A percentile compares a stretch with the other conserved stretches of the same genome.
phyloP scores from a whole-genome alignment of 2,797 vertebrate genomes.

The Coranthus polyacanthus region DNA sequence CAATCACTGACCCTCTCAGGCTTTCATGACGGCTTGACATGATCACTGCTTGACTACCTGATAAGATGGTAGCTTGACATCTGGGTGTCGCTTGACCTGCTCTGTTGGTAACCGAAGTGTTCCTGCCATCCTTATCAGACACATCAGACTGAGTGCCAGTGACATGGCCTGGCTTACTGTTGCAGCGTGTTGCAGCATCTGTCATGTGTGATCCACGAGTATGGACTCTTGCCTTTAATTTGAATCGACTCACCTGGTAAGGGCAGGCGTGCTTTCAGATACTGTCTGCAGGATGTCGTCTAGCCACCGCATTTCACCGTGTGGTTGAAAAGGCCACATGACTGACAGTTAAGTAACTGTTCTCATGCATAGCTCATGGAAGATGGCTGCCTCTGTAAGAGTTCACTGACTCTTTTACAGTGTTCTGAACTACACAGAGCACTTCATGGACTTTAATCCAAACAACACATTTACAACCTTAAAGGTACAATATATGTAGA shows the following conservation, averaged over 20 bases:
- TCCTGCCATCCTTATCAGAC: constrained; percentile 75
- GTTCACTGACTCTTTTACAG: too few species aligned
- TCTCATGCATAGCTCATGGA: constrained; percentile 11
- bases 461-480: too few species aligned
- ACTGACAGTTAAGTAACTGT: constrained; percentile 42
- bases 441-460: too few species aligned
- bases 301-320: constrained; percentile 13
- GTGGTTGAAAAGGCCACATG: constrained; percentile 31
- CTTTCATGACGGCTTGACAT: constrained; percentile 50
- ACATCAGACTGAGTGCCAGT: constrained; percentile 41
- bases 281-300: constrained; percentile 32
- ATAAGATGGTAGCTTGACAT: constrained; percentile 87
- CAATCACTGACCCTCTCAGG: constrained; percentile 25
- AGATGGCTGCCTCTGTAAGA: constrained; percentile 10
- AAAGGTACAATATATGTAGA: too few species aligned
- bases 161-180: constrained; percentile 65
- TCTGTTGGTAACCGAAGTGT: constrained; percentile 77
- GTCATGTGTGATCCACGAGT: constrained; percentile 43
- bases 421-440: too few species aligned
- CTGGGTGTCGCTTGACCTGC: constrained; percentile 88
- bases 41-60: constrained; percentile 77
- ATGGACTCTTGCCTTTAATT: constrained; percentile 22
- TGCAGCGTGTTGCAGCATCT: constrained; percentile 51
- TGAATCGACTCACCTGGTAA: constrained; percentile 37
- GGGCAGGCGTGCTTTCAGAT: constrained; percentile 63